Evolutionary conservation across 2,888 invertebrate genomes (phyloP).

Genomic region (Drosophila subquinaria): DNA sequence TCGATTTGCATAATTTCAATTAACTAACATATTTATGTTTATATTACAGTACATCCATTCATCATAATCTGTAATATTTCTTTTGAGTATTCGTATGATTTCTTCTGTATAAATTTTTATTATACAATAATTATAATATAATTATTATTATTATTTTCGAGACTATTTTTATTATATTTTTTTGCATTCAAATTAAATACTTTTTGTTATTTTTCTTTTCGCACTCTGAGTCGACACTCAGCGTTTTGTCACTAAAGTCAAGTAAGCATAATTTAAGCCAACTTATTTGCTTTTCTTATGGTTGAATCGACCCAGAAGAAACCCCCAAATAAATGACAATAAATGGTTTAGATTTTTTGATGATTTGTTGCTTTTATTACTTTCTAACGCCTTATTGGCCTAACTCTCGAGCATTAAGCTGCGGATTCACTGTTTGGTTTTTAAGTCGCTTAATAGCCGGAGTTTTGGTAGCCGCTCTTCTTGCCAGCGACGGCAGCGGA

Average conservation of each 20-base stretch:
- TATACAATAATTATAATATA: too few species aligned
- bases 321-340: background rate
- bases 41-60: too few species aligned
- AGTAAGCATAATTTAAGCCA: background rate
- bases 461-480: conserved; percentile 27
- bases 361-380: conserved; percentile 45
- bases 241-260: background rate
- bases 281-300: background rate
- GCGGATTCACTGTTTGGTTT: conserved; percentile 39
- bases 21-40: too few species aligned
- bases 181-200: too few species aligned
- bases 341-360: conserved; percentile 16
- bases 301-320: background rate
- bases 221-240: background rate
- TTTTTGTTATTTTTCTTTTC: too few species aligned
- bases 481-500: conserved; percentile 61
- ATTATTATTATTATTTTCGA: too few species aligned
- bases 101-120: too few species aligned
- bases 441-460: conserved; percentile 43
- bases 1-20: too few species aligned
- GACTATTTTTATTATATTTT: too few species aligned
- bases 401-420: conserved; percentile 27
- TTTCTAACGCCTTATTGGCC: conserved; percentile 33
- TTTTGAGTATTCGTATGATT: too few species aligned
- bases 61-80: too few species aligned